phyloP scores from a whole-genome alignment of 1,140 invertebrate genomes.

The Aphis gossypii region DNA sequence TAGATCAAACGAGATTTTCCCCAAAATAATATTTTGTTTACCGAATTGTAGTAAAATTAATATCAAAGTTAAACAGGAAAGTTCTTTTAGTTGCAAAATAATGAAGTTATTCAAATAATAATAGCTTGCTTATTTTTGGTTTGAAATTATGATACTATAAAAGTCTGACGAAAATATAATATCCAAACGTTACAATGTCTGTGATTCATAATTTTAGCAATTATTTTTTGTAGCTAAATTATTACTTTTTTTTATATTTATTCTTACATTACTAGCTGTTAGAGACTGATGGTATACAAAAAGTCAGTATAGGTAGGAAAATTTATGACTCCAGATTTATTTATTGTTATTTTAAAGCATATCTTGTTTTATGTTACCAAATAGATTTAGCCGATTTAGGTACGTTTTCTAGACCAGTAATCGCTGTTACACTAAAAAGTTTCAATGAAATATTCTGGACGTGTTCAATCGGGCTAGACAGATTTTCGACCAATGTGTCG shows the following conservation, averaged over 20 bases:
- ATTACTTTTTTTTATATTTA: not conserved
- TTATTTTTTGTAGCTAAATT: slow-evolving; percentile 3
- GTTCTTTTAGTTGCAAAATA: not conserved
- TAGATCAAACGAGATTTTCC: not conserved
- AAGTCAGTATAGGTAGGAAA: not conserved
- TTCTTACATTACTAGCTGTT: not conserved
- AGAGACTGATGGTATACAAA: not conserved
- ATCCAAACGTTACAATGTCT: not conserved
- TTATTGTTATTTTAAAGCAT: not conserved
- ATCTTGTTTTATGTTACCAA: slow-evolving; percentile 1
- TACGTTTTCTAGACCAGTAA: not conserved
- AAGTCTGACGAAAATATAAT: not conserved
- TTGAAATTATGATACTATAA: not conserved
- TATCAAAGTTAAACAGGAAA: not conserved
- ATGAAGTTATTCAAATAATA: not conserved
- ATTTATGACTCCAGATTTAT: not conserved
- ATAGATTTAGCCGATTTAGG: not conserved
- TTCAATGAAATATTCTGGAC: slow-evolving; percentile 49
- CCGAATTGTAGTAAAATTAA: not conserved
- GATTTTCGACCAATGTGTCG: slow-evolving; percentile 40
- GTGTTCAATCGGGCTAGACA: slow-evolving; percentile 43
- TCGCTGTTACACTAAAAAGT: not conserved
- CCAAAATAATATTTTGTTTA: slow-evolving; percentile 14
- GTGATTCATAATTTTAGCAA: not conserved
- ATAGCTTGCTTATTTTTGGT: not conserved